Conservation (phyloP, 2,797 vertebrate genomes). For the Erpetoichthys calabaricus region DNA sequence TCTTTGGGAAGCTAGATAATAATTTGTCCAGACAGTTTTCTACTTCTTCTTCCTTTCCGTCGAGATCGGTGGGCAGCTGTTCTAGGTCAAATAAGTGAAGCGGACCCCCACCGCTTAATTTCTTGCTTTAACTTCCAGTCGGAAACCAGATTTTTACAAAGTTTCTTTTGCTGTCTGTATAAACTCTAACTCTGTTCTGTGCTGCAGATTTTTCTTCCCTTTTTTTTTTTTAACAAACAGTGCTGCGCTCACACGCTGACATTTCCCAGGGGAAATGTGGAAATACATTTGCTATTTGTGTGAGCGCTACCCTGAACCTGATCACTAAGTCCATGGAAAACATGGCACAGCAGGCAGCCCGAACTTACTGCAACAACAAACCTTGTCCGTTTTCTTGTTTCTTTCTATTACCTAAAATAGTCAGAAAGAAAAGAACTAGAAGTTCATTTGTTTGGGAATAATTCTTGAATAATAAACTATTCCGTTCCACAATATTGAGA, state of each 20-base stretch:
- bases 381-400: neutral
- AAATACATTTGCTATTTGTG: slow-evolving; percentile 4
- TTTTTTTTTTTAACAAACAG: neutral
- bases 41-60: slow-evolving; percentile 28
- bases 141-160: slow-evolving; percentile 36
- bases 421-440: slow-evolving; percentile 4
- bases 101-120: slow-evolving; percentile 31
- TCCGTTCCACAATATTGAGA: neutral
- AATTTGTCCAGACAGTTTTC: slow-evolving; percentile 27
- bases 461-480: neutral
- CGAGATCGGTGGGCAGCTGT: slow-evolving; percentile 38
- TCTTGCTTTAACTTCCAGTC: slow-evolving; percentile 44
- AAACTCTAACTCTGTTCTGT: slow-evolving; percentile 5
- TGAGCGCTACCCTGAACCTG: slow-evolving; percentile 15
- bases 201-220: neutral
- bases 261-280: slow-evolving; percentile 8
- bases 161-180: slow-evolving; percentile 8
- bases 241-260: neutral
- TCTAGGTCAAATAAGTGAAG: slow-evolving; percentile 33
- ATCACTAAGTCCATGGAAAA: slow-evolving; percentile 10
- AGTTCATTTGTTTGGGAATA: neutral
- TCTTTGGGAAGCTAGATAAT: slow-evolving; percentile 46
- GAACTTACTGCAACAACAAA: neutral
- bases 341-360: slow-evolving; percentile 3
- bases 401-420: neutral